Evolutionary conservation across 2,797 vertebrate genomes (phyloP), one percentile per base, ranked within the genome.

Genomic region (Nyctalus aviator): DNA sequence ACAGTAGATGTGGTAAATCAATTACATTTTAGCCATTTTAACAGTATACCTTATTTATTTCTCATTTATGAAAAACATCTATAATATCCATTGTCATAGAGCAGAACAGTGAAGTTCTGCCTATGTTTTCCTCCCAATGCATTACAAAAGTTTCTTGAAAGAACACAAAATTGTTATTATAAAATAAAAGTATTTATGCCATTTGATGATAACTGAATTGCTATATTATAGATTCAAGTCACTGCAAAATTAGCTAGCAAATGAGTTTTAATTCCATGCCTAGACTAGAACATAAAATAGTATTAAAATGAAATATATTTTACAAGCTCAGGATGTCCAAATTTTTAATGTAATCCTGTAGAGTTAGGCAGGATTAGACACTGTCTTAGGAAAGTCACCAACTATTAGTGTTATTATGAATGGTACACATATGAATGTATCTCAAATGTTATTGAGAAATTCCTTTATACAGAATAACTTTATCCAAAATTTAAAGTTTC

Each of bases 401-500:
- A 91, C 77, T 77, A 81, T 77, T 86, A 84, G 13, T 73, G 84
- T 50, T 57, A 48, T 23, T 50, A 83, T 46, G n/a, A 95, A 55
- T 53, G 30, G 82, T 78, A 72, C 59, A 93, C 4, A 64, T 59
- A 59, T 82, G 59, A 86, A 50, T 64, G 73, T 71, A 84, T 27
- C 20, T 88, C 25, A 87, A 94, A 32, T 72, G 30, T 77, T 84
- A 82, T 46, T 72, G n/a, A 95, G n/a, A 37, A 30, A 59, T 50
- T 75, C 23, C 30, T 88, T 84, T 71, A 23, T 59, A 78, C 46
- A 79, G 44, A 92, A 62, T 15, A 90, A 84, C 35, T 50, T 46
- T 53, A 73, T 85, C 86, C 55, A 94, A 72, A 35, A 91, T 90
- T 85, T 50, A 76, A 94, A 68, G 64, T 84, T 90, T 84, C 50